Base-by-base conservation (phyloP, 1,140 invertebrate genomes). In the Drosophila willistoni region DNA sequence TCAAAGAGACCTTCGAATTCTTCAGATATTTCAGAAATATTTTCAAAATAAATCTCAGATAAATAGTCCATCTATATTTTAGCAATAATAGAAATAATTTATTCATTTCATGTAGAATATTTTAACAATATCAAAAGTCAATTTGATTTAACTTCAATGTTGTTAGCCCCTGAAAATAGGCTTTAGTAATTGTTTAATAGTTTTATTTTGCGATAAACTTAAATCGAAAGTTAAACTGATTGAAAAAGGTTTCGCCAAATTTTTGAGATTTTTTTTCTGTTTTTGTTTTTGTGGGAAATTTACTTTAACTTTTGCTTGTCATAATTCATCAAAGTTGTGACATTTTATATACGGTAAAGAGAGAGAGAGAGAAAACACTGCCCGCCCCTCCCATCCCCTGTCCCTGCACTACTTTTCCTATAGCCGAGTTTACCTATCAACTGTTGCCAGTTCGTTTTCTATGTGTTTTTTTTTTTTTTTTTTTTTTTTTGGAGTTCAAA, bases 401-500 rank as follows among this genome's bases (percentile, higher is more conserved):
- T 2, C 7, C 34, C 34, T 34, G 10, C 10, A 1, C 1, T 1
- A 39, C 36, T 39, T 10, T 39, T 9, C 36, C 36, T 9, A 34
- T 34, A 6, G 7, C 0, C 7, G 34, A 7, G 34, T 7, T 13
- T 39, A 39, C 36, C 36, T 39, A 39, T 39, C 36, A 39, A 39
- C 36, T 39, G 36, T 4, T 39, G 36, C 36, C 36, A 12, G 36
- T 51, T 51, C 44, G 3, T 22, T 17, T 47, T 51, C 44, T 51
- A 19, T 47, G 19, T 2, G n/a, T n/a, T n/a, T 44, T 7, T 1
- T 9, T 2, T 47, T 19, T 47, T 7, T 19, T 22, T 10, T 60
- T 57, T 66, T 62, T 71, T 71, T 70, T 47, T 51, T 19, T 22
- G 44, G 44, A 51, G 44, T 51, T 59, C 63, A 64, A 61, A 42